Percentiles rank a stretch among this genome's conserved stretches.
phyloP scores from a whole-genome alignment of 37 sponge, comb jelly and placozoan species.

The Chondrilla cf. caribensis region DNA sequence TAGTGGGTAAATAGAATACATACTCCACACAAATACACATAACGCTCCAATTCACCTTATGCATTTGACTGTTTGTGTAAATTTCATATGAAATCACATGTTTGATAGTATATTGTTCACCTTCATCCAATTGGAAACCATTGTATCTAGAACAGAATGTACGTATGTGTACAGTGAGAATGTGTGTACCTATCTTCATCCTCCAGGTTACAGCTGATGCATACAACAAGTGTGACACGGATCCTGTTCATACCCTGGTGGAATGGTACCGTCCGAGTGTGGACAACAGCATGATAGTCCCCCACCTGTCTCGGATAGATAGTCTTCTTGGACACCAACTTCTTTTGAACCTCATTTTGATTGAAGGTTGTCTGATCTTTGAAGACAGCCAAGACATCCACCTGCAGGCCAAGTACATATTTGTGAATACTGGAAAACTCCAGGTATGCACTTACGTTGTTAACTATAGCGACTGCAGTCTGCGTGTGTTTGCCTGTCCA shows the following conservation, averaged over 20 bases:
- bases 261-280: slow-evolving; percentile 74
- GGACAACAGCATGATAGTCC: slow-evolving; percentile 35
- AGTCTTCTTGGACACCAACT: slow-evolving; percentile 70
- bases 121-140: no score
- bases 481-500: no score
- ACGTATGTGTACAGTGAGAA: no score
- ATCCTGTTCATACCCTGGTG: slow-evolving; percentile 22
- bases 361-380: slow-evolving; percentile 83
- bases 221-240: slow-evolving; percentile 41
- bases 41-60: no score
- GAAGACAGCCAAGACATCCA: slow-evolving; percentile 79
- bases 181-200: no score
- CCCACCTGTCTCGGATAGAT: slow-evolving; percentile 60
- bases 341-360: slow-evolving; percentile 65
- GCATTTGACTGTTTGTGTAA: no score
- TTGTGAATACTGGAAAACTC: slow-evolving; percentile 74
- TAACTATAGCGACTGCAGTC: no score
- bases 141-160: no score
- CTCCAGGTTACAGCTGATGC: slow-evolving; percentile 48
- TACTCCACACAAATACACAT: no score
- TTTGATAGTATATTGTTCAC: no score
- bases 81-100: no score
- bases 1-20: no score
- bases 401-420: slow-evolving; percentile 81
- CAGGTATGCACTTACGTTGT: slow-evolving; percentile 37